These are phyloP conservation scores for Chiloscyllium plagiosum DNA, from an alignment of 2,113 vertebrate species.

Conservation along the genomic window DNA sequence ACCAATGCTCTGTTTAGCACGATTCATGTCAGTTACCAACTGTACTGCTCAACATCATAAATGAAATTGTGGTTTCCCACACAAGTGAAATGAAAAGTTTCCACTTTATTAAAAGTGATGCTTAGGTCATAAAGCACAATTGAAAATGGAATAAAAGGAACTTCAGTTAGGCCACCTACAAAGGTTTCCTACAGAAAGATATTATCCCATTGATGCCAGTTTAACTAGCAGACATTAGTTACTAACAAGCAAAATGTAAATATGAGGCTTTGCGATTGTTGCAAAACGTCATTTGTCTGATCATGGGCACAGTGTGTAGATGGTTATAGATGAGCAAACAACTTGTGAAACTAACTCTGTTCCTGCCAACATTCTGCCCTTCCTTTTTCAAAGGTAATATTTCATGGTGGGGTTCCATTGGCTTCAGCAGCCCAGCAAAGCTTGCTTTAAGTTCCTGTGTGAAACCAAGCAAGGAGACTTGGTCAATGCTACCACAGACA, in stretches of 20 bases:
- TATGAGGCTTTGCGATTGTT: background rate
- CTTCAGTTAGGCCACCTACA: conserved; percentile 18
- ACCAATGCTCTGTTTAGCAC: background rate
- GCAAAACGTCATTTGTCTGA: background rate
- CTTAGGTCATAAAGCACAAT: conserved; percentile 9
- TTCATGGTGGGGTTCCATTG: background rate
- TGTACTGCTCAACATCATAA: background rate
- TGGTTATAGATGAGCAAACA: background rate
- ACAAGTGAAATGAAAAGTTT: conserved; percentile 27
- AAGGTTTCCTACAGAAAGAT: background rate
- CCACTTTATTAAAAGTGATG: background rate
- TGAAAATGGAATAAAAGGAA: background rate
- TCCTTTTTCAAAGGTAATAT: background rate
- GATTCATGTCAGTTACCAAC: background rate
- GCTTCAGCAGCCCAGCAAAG: background rate
- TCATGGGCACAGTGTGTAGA: background rate
- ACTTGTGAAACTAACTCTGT: background rate
- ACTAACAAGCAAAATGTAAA: background rate
- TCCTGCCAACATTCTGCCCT: background rate
- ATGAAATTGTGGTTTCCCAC: conserved; percentile 19
- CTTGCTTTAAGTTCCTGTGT: background rate
- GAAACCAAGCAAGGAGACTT: background rate
- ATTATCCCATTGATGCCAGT: background rate
- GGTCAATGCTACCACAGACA: background rate
- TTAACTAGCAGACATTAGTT: background rate